A percentile compares a stretch with the other conserved stretches of the same genome.
These are phyloP conservation scores for Lipotes vexillifer DNA, from an alignment of 2,113 vertebrate genomes.

Conservation along the genomic window DNA sequence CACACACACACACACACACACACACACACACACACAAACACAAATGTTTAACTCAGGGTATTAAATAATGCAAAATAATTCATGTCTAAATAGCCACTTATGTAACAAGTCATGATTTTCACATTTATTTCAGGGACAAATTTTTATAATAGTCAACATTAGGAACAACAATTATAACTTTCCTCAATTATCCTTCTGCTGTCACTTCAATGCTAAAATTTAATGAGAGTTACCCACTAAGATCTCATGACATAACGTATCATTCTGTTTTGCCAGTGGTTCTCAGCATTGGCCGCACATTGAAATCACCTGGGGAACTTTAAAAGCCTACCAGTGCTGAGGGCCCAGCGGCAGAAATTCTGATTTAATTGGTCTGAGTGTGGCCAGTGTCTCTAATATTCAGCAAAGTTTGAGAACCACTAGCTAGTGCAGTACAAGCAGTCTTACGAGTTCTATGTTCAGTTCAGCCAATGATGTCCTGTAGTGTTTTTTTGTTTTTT, in stretches of 20 bases:
- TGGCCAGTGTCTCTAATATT: not conserved
- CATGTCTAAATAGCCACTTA: not conserved
- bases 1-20: not conserved
- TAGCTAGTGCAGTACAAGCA: not conserved
- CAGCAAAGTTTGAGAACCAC: not conserved
- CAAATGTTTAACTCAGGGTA: not conserved
- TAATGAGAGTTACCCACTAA: not conserved
- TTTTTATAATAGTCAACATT: not conserved
- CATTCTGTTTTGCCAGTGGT: not conserved
- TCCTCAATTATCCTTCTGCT: not conserved
- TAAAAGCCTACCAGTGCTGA: not conserved
- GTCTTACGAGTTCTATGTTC: too few relatives aligned
- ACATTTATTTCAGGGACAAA: not conserved
- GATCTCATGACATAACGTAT: not conserved
- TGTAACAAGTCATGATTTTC: not conserved
- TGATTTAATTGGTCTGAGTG: not conserved
- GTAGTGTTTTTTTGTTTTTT: not conserved
- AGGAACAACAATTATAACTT: not conserved
- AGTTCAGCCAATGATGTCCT: not conserved
- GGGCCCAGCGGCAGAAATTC: not conserved
- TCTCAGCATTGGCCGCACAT: not conserved
- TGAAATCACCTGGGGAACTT: not conserved
- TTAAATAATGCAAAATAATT: not conserved
- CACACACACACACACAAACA: not conserved
- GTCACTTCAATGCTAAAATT: not conserved